These are phyloP conservation scores for Phymastichus coffea DNA, from an alignment of 1,140 invertebrate genomes.

Conservation along the genomic window DNA sequence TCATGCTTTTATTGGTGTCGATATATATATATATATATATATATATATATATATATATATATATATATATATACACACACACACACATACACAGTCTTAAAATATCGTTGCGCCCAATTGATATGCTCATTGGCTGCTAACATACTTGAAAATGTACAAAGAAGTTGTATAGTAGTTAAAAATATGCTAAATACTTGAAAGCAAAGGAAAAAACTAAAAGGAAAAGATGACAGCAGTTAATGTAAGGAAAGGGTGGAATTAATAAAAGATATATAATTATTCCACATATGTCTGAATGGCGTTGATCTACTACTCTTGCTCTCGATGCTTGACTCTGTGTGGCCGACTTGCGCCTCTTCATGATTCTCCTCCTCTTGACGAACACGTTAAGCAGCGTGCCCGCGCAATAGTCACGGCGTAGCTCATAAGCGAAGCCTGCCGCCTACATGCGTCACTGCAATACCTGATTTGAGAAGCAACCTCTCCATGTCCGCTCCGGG, in stretches of 20 bases:
- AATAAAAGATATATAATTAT: conserved; percentile 48
- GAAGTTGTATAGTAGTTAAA: too few relatives aligned
- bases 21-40: conserved; percentile 46
- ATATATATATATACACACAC: not conserved
- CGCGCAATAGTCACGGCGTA: conserved; percentile 80
- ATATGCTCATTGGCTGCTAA: conserved; percentile 6
- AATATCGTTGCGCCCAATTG: conserved; percentile 25
- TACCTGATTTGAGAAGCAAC: conserved; percentile 82
- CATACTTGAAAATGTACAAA: too few relatives aligned
- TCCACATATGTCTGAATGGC: conserved; percentile 52
- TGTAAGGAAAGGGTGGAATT: conserved; percentile 5
- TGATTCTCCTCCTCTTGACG: conserved; percentile 44
- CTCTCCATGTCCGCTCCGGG: conserved; percentile 63
- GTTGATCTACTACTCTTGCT: conserved; percentile 41
- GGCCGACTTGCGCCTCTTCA: conserved; percentile 36
- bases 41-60: too few relatives aligned
- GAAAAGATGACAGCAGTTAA: conserved; percentile 23
- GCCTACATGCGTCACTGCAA: conserved; percentile 72
- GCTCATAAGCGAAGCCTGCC: conserved; percentile 79
- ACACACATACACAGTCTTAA: conserved; percentile 23
- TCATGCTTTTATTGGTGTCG: conserved; percentile 56
- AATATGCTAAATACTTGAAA: too few relatives aligned
- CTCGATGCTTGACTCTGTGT: conserved; percentile 50
- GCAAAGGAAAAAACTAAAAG: conserved; percentile 21
- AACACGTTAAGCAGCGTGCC: conserved; percentile 51